Evolutionary conservation across 2,888 invertebrate species (phyloP), one percentile per base, ranked within the genome.

Genomic region (Liopterus haemorrhoidalis): DNA sequence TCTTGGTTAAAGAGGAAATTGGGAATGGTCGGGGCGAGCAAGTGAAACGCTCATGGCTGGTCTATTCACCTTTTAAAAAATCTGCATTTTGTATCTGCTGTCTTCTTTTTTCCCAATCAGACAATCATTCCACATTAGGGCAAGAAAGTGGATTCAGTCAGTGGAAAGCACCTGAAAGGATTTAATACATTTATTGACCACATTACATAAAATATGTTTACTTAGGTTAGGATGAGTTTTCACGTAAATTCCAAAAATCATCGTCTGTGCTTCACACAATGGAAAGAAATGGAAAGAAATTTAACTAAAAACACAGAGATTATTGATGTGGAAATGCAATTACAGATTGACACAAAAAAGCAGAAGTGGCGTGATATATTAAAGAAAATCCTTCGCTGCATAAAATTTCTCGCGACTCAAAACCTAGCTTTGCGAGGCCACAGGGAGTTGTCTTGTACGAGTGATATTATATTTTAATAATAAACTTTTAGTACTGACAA

Each of bases 261-360:
- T 12, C 30, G 30, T 4, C 18, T 20, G 14, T 30, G 20, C 28
- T 38, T 38, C 14, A 30, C 30, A 14, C 28, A 19, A 12, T 39
- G 39, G 21, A 39, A 39, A 30, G 12, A 39, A 39, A 20, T 38
- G 20, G 14, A 30, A 20, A 27, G 39, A 3, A 39, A 30, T 6
- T 30, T 39, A 2, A 3, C 15, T 30, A 28, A 30, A 1, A 39
- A 39, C n/a, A 39, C 20, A 30, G 28, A 30, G 19, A 28, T 39
- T 20, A 38, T 38, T 15, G 19, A 39, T 11, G 39, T 30, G 4
- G 30, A 39, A 19, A 1, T 39, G n/a, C 30, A 39, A 5, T 8
- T n/a, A 12, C 28, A 28, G 11, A 28, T 28, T 8, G n/a, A n/a
- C n/a, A 39, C 5, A 30, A 4, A 28, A 15, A 19, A 39, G 19